Evolutionary conservation across 2,888 invertebrate genomes (phyloP).

Genomic region (Eugnorisma glareosa): DNA sequence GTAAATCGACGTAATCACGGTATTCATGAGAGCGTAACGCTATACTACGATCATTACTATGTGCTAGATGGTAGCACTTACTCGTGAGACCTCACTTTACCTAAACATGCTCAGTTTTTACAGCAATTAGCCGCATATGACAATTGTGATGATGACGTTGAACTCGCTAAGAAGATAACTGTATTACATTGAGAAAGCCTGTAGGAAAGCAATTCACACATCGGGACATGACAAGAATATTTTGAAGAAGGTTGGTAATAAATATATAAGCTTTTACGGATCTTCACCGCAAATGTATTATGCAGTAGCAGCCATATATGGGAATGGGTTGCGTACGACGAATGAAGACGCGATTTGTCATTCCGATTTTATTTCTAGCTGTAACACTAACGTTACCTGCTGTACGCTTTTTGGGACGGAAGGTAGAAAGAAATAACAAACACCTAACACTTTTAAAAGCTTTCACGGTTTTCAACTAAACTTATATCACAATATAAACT

Average conservation of each 20-base stretch:
- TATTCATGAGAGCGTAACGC: constrained; percentile 65
- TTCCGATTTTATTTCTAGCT: constrained; percentile 47
- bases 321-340: constrained; percentile 57
- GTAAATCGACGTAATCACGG: constrained; percentile 73
- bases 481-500: no score
- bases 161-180: constrained; percentile 77
- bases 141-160: constrained; percentile 63
- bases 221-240: constrained; percentile 73
- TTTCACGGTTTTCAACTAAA: no score
- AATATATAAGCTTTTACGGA: constrained; percentile 71
- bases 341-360: constrained; percentile 63
- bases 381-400: constrained; percentile 24
- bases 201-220: constrained; percentile 73
- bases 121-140: constrained; percentile 54
- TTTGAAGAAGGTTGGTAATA: constrained; percentile 70
- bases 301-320: constrained; percentile 66
- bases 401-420: constrained; percentile 42
- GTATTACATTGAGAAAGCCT: constrained; percentile 77
- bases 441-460: no score
- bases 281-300: constrained; percentile 71
- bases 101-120: constrained; percentile 52
- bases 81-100: constrained; percentile 36
- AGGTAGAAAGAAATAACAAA: constrained; percentile 4
- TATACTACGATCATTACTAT: constrained; percentile 49
- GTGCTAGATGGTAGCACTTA: constrained; percentile 39